Evolutionary conservation across 2,888 invertebrate species (phyloP).

Genomic region (Tiliacea citrago): DNA sequence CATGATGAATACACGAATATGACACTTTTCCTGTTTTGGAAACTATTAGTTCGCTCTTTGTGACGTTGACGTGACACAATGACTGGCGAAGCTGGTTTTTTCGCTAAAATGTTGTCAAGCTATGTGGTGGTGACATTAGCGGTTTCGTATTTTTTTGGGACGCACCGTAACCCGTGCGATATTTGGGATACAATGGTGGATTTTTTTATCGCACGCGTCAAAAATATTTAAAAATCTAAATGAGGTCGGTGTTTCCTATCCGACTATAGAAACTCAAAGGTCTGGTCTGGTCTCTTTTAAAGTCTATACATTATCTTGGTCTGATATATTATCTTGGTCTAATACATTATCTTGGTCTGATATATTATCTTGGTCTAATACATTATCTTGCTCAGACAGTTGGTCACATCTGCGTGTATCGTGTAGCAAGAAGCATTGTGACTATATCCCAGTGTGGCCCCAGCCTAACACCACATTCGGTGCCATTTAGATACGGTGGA

Average conservation of each 20-base stretch:
- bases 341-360: neutral
- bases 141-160: neutral
- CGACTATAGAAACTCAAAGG: too few relatives aligned
- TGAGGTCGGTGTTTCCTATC: neutral
- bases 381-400: neutral
- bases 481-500: constrained; percentile 50
- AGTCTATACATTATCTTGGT: neutral
- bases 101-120: neutral
- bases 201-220: neutral
- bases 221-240: neutral
- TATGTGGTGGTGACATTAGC: neutral
- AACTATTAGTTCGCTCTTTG: too few relatives aligned
- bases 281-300: neutral
- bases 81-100: neutral
- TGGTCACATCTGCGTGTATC: neutral
- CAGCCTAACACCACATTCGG: constrained; percentile 31
- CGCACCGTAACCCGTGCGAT: neutral
- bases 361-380: neutral
- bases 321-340: neutral
- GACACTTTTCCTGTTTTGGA: too few relatives aligned
- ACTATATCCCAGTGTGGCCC: neutral
- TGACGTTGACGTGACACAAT: too few relatives aligned
- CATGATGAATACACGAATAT: too few relatives aligned
- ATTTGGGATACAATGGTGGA: neutral
- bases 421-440: neutral